phyloP scores from a whole-genome alignment of 2,113 vertebrate genomes.

The Scolopax mira region DNA sequence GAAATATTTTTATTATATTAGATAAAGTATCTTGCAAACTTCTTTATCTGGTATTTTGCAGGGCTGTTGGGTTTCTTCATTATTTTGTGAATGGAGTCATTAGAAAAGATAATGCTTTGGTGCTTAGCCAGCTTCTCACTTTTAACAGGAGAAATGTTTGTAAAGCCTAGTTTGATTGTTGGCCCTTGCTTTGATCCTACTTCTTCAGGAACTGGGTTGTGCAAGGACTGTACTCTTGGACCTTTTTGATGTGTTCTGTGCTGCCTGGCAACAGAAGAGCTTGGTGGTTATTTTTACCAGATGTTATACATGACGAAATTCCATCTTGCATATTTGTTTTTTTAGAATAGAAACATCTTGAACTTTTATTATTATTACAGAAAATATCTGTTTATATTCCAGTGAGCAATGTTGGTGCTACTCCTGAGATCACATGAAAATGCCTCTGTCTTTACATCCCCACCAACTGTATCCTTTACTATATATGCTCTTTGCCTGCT shows the following conservation, averaged over 20 bases:
- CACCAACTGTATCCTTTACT: not conserved
- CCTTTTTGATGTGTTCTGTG: not conserved
- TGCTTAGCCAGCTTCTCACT: not conserved
- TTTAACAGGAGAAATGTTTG: not conserved
- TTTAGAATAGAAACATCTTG: conserved; percentile 5
- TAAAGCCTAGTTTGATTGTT: not conserved
- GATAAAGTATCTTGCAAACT: not conserved
- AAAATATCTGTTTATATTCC: conserved; percentile 21
- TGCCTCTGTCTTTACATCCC: not conserved
- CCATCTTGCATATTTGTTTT: conserved; percentile 4
- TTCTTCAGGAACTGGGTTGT: not conserved
- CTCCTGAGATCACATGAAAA: not conserved
- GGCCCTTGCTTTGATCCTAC: not conserved
- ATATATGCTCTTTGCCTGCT: not conserved
- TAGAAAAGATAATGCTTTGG: not conserved
- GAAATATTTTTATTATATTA: not conserved
- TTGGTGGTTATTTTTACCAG: not conserved
- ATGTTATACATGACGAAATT: conserved; percentile 40
- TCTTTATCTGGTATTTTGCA: not conserved
- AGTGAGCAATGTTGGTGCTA: not conserved
- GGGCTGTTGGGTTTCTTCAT: not conserved
- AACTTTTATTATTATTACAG: conserved; percentile 26
- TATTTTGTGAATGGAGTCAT: not conserved
- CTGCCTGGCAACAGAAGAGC: not conserved
- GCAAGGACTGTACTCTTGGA: not conserved